A percentile compares a stretch with the other conserved stretches of the same genome.
phyloP scores from a whole-genome alignment of 1,140 invertebrate species.

The Aphelenchoides besseyi region DNA sequence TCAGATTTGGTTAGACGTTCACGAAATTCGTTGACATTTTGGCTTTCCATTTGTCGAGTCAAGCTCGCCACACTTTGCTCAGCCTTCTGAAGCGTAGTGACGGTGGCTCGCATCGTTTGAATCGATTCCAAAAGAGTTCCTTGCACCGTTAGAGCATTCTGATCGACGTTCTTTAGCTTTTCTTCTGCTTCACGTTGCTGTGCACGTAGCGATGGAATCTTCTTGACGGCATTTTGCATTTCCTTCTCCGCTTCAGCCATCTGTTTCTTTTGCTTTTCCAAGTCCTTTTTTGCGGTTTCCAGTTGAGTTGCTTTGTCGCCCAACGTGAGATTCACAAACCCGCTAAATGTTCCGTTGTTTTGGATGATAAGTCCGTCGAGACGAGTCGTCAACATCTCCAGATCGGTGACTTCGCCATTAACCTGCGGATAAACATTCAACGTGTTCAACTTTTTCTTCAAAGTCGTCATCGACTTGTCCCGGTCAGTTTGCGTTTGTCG shows the following conservation, averaged over 20 bases:
- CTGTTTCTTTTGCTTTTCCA: background rate
- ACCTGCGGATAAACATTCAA: constrained; percentile 1
- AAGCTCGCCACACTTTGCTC: background rate
- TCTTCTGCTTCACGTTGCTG: background rate
- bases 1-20: background rate
- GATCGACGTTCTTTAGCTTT: background rate
- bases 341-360: background rate
- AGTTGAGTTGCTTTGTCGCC: background rate
- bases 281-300: background rate
- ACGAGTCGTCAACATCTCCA: background rate
- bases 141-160: background rate
- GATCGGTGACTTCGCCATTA: background rate
- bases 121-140: background rate
- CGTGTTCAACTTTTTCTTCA: background rate
- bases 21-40: background rate
- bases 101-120: background rate
- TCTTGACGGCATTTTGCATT: background rate
- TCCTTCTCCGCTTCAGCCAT: background rate
- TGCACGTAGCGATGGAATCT: background rate
- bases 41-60: background rate
- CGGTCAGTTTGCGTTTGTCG: background rate
- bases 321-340: background rate
- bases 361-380: background rate
- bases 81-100: background rate
- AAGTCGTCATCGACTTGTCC: background rate